Conservation (phyloP, 2,113 vertebrate genomes). For the Microcebus griseorufus region DNA sequence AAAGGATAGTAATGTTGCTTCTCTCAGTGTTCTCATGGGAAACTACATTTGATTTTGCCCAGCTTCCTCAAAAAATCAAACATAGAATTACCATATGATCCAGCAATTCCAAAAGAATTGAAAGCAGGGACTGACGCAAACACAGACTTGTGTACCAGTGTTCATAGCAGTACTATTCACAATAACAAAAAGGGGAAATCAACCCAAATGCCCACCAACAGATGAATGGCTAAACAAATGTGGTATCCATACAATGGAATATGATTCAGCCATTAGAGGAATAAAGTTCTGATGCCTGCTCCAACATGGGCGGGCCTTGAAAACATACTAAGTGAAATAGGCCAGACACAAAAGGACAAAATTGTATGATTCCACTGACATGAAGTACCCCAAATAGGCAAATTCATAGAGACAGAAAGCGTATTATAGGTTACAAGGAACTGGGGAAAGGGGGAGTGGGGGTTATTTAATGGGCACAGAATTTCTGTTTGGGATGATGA, state of each 20-base stretch:
- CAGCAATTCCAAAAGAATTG: background rate
- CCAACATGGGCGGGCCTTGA: background rate
- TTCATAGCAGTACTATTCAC: background rate
- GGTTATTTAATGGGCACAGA: background rate
- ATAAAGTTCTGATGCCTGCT: background rate
- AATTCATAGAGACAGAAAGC: background rate
- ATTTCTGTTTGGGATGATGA: background rate
- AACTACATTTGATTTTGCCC: background rate
- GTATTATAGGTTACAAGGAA: background rate
- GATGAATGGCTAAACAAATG: background rate
- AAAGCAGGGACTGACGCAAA: background rate
- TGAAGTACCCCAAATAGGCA: background rate
- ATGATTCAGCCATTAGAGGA: background rate
- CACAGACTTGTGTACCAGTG: background rate
- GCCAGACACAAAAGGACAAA: background rate
- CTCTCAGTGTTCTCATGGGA: background rate
- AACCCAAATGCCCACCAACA: background rate
- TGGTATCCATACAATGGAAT: background rate
- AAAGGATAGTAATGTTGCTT: background rate
- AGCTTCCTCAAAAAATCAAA: background rate
- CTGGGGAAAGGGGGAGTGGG: too few relatives aligned
- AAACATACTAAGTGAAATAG: background rate
- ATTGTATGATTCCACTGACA: background rate
- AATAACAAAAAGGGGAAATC: background rate
- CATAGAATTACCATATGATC: background rate